Evolutionary conservation across 2,888 invertebrate species (phyloP).

Genomic region (Selenia dentaria): DNA sequence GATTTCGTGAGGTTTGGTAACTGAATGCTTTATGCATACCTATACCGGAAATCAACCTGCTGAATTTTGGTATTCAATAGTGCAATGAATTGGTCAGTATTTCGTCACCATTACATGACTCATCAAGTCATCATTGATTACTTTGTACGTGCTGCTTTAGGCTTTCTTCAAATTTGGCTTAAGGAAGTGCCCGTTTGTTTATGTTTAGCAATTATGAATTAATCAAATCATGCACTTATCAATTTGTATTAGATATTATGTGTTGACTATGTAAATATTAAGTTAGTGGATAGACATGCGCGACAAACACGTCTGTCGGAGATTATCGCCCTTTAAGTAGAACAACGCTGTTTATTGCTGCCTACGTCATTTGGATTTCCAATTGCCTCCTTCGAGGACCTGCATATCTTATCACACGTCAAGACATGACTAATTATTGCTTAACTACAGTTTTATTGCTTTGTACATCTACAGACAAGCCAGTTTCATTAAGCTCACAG

Average conservation of each 20-base stretch:
- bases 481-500: slow-evolving; percentile 6
- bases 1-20: too few species aligned
- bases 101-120: slow-evolving; percentile 2
- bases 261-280: slow-evolving; percentile 10
- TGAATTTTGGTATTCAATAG: not conserved
- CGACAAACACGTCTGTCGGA: slow-evolving; percentile 4
- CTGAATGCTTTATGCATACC: not conserved
- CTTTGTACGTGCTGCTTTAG: too few species aligned
- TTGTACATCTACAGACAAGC: not conserved
- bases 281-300: not conserved
- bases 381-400: slow-evolving; percentile 17
- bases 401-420: slow-evolving; percentile 15
- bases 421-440: slow-evolving; percentile 12
- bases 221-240: too few species aligned
- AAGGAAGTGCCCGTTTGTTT: too few species aligned
- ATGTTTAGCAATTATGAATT: too few species aligned
- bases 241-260: too few species aligned
- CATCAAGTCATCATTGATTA: too few species aligned
- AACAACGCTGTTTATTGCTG: slow-evolving; percentile 49
- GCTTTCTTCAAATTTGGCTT: too few species aligned
- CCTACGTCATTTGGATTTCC: slow-evolving; percentile 23
- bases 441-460: slow-evolving; percentile 12
- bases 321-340: slow-evolving; percentile 59
- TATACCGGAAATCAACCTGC: slow-evolving; percentile 8
- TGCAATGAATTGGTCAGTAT: slow-evolving; percentile 4